phyloP scores from a whole-genome alignment of 2,113 vertebrate species.

The Gobius niger region DNA sequence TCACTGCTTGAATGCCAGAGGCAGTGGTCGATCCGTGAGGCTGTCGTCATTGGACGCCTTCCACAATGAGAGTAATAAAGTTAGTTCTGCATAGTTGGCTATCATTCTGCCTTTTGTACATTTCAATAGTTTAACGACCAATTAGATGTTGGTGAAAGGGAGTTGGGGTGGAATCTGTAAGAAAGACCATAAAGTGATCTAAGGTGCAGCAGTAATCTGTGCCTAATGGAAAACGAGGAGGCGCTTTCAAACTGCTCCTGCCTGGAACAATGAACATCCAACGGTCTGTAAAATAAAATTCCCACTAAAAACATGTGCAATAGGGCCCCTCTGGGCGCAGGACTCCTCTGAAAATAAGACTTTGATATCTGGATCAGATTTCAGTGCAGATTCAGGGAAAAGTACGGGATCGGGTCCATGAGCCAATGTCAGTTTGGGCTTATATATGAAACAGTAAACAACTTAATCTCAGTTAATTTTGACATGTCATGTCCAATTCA shows the following conservation, averaged over 20 bases:
- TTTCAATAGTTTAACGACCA: slow-evolving; percentile 53
- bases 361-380: no score
- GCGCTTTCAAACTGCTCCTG: not conserved
- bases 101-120: slow-evolving; percentile 36
- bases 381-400: no score
- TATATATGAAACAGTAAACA: no score
- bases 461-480: no score
- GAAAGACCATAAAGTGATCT: not conserved
- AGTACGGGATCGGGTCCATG: no score
- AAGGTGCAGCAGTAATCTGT: not conserved
- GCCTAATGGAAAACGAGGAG: not conserved
- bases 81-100: slow-evolving; percentile 26
- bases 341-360: no score
- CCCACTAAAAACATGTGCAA: no score
- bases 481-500: no score
- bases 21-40: slow-evolving; percentile 34
- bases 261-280: not conserved
- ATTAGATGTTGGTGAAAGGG: slow-evolving; percentile 43
- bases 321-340: no score
- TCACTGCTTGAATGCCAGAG: slow-evolving; percentile 55
- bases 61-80: slow-evolving; percentile 10
- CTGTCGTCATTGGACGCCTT: slow-evolving; percentile 15
- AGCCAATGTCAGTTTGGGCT: no score
- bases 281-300: not conserved
- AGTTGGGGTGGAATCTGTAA: slow-evolving; percentile 24